Evolutionary conservation across 2,797 vertebrate species (phyloP).

Genomic region (Pseudomugil gertrudae): DNA sequence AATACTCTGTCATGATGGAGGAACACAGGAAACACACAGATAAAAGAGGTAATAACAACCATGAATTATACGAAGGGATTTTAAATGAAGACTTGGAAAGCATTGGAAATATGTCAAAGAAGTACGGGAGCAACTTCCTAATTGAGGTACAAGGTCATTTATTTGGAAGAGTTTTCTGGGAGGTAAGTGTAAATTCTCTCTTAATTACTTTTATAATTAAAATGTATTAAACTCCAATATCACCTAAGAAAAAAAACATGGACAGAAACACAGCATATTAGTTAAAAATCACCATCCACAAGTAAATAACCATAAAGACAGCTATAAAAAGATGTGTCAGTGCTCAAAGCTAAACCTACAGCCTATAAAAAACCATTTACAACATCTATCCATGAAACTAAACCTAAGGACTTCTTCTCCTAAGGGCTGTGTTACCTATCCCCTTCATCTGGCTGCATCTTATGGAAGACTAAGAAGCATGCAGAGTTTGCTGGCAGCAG

Average conservation of each 20-base stretch:
- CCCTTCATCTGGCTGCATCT: constrained; percentile 79
- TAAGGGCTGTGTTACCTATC: constrained; percentile 55
- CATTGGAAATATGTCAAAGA: constrained; percentile 38
- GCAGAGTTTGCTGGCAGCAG: constrained; percentile 67
- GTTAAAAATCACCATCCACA: background rate
- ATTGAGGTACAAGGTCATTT: constrained; percentile 4
- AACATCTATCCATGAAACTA: background rate
- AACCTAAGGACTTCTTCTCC: constrained; percentile 2
- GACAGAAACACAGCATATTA: background rate
- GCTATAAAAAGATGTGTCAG: background rate
- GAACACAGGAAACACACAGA: background rate
- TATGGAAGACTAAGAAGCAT: constrained; percentile 70
- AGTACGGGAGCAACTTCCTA: constrained; percentile 31
- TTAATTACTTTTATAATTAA: background rate
- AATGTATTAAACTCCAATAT: background rate
- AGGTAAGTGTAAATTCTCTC: constrained; percentile 52
- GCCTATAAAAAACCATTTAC: background rate
- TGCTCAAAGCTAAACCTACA: background rate
- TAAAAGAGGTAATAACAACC: background rate
- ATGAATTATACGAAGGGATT: constrained; percentile 53
- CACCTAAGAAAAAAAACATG: constrained; percentile 7
- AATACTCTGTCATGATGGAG: constrained; percentile 21
- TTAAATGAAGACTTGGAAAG: constrained; percentile 51
- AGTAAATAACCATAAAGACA: background rate
- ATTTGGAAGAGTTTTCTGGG: constrained; percentile 6